A percentile compares a stretch with the other conserved stretches of the same genome.
Evolutionary conservation across 1,140 invertebrate species (phyloP).

Genomic region (Colletes latitarsis): DNA sequence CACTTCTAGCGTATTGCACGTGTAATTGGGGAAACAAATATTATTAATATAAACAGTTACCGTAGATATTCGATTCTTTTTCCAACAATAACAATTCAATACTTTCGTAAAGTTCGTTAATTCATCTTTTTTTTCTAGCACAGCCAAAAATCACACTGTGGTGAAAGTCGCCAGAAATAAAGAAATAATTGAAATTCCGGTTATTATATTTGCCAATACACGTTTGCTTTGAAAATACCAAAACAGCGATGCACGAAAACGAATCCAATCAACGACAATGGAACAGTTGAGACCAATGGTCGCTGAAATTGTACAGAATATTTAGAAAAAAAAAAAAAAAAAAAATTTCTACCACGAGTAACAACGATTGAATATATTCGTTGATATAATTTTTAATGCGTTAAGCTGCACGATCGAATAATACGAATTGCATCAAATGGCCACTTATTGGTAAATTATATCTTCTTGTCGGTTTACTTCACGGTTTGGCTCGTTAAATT

Average conservation of each 20-base stretch:
- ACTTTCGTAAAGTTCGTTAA: neutral
- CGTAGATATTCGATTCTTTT: neutral
- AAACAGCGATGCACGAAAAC: neutral
- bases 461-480: no score
- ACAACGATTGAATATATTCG: no score
- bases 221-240: neutral
- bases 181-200: slow-evolving; percentile 10
- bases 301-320: neutral
- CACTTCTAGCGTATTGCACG: neutral
- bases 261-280: no score
- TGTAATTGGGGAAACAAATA: neutral
- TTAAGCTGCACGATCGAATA: no score
- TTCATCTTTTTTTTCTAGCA: no score
- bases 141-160: neutral
- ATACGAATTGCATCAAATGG: no score
- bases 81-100: neutral
- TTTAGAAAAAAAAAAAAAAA: no score
- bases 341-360: no score
- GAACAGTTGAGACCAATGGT: neutral
- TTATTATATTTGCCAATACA: neutral
- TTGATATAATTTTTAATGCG: no score
- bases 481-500: no score
- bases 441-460: no score
- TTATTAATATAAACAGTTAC: neutral
- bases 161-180: neutral